These are phyloP conservation scores for Aphelenchoides besseyi DNA, from an alignment of 1,140 invertebrate genomes.

Conservation along the genomic window DNA sequence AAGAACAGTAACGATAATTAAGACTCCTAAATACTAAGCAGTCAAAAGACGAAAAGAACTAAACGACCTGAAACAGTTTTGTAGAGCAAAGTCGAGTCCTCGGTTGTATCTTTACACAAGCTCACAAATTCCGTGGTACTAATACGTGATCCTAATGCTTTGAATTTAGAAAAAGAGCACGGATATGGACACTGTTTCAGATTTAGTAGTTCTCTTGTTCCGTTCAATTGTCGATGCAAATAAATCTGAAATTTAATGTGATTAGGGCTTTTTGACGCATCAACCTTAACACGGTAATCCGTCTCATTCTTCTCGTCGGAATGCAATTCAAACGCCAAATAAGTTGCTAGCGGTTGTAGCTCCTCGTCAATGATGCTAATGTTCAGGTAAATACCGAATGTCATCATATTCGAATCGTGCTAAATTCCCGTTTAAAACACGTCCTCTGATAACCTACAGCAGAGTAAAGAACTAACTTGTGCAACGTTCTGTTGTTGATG, in stretches of 20 bases:
- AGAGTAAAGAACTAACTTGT: conserved; percentile 17
- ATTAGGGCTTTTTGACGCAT: background rate
- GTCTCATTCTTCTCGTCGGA: background rate
- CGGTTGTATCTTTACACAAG: background rate
- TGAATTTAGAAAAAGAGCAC: background rate
- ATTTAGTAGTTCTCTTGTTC: background rate
- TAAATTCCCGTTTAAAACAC: conserved; percentile 1
- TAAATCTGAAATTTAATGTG: background rate
- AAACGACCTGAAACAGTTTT: background rate
- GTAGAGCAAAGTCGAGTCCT: background rate
- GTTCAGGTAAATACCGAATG: conserved; percentile 10
- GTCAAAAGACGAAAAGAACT: background rate
- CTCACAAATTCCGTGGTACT: background rate
- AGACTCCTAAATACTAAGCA: background rate
- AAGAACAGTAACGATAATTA: background rate
- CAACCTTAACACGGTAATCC: background rate
- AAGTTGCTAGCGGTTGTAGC: conserved; percentile 6
- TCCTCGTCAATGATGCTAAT: conserved; percentile 3
- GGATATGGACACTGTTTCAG: background rate
- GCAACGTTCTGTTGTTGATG: conserved; percentile 13
- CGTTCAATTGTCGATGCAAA: conserved; percentile 12
- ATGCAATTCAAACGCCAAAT: conserved; percentile 20
- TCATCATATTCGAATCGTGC: conserved; percentile 25
- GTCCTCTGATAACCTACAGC: background rate
- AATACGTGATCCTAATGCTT: background rate